phyloP scores from a whole-genome alignment of 2,797 vertebrate species.

The Gallinago stenura region DNA sequence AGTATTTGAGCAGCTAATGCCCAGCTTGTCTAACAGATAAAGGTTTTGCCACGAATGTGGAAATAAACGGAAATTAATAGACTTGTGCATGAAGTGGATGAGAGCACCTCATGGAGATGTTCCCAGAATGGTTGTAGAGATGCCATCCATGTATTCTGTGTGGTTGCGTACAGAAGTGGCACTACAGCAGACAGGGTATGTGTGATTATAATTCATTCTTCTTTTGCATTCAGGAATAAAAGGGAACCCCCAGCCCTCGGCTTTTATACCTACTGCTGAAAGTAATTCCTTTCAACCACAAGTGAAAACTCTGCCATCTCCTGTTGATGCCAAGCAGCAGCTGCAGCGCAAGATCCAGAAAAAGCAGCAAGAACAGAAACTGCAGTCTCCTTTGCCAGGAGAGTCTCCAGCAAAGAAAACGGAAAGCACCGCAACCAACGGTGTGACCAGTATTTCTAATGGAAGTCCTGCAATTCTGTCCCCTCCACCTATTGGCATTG shows the following conservation, averaged over 20 bases:
- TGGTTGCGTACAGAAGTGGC: neutral
- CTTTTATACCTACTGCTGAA: constrained; percentile 92
- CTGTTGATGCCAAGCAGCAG: constrained; percentile 97
- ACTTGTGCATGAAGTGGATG: neutral
- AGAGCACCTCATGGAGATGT: neutral
- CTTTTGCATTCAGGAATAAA: constrained; percentile 85
- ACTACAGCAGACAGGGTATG: neutral
- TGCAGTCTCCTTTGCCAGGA: constrained; percentile 90
- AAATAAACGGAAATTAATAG: neutral
- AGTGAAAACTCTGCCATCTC: constrained; percentile 89
- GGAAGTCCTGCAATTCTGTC: constrained; percentile 90
- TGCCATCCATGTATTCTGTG: neutral
- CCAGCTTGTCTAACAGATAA: neutral
- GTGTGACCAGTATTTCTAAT: constrained; percentile 85
- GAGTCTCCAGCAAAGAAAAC: constrained; percentile 86
- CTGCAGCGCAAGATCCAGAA: constrained; percentile 98
- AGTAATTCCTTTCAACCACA: constrained; percentile 94
- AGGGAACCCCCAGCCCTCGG: constrained; percentile 87
- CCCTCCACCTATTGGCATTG: constrained; percentile 93
- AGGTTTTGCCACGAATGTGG: neutral
- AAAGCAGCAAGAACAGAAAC: constrained; percentile 97
- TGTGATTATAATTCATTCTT: neutral
- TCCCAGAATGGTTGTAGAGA: neutral
- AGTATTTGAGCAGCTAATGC: neutral
- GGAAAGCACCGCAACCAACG: constrained; percentile 82